phyloP scores from a whole-genome alignment of 64 coral and sea anemone genomes.

The Pocillopora damicornis region DNA sequence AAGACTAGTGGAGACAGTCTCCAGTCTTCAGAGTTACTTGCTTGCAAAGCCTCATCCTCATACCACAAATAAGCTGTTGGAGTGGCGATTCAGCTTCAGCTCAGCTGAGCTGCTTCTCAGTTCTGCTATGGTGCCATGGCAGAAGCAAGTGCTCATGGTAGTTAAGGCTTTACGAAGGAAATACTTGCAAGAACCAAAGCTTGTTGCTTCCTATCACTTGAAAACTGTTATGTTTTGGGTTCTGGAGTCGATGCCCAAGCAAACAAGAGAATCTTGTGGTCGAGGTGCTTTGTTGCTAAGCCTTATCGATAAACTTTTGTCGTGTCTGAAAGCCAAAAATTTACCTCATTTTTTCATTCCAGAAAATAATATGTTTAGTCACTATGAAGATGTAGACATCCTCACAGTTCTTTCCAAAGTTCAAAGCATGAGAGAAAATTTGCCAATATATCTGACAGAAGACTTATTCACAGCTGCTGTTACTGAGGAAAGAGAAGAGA shows the following conservation, averaged over 20 bases:
- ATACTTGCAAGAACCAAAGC: conserved; percentile 30
- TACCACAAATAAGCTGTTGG: conserved; percentile 25
- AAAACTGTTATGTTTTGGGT: conserved; percentile 34
- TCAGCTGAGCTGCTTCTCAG: conserved; percentile 24
- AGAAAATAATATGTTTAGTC: conserved; percentile 35
- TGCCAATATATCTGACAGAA: not conserved
- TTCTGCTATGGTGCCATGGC: conserved; percentile 10
- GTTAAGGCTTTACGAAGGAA: conserved; percentile 27
- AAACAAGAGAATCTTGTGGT: not conserved
- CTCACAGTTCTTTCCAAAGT: not conserved
- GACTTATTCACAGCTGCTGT: conserved; percentile 24
- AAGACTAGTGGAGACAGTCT: conserved; percentile 1
- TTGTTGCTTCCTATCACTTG: conserved; percentile 28
- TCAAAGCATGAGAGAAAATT: conserved; percentile 9
- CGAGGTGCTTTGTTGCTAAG: not conserved
- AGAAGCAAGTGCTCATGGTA: conserved; percentile 24
- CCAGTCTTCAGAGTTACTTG: conserved; percentile 5
- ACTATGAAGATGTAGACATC: not conserved
- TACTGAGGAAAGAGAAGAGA: conserved; percentile 39
- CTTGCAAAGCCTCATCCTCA: conserved; percentile 24
- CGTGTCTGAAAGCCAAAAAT: not conserved
- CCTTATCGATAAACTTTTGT: conserved; percentile 12
- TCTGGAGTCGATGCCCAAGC: not conserved
- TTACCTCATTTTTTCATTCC: conserved; percentile 33
- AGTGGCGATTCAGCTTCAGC: conserved; percentile 27